phyloP scores from a whole-genome alignment of 2,888 invertebrate species.

The Cylloceria caligata region DNA sequence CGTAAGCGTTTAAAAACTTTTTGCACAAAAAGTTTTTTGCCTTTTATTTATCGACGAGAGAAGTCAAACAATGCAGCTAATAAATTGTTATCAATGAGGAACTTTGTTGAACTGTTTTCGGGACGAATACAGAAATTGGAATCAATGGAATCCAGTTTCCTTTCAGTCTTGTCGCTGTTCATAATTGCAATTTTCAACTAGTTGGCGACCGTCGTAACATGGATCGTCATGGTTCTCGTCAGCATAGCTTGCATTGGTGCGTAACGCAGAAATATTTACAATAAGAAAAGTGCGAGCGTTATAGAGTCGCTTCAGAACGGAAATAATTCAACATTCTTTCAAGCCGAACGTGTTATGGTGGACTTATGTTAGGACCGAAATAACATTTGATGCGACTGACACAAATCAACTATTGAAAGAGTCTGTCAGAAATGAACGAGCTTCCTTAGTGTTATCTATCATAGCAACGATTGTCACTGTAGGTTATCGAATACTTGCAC shows the following conservation, averaged over 20 bases:
- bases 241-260: conserved; percentile 90
- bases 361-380: conserved; percentile 92
- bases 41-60: no score
- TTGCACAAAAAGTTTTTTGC: no score
- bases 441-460: conserved; percentile 94
- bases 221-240: conserved; percentile 94
- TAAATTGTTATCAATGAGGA: no score
- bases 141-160: no score
- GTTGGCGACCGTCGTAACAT: conserved; percentile 93
- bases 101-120: no score
- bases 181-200: conserved; percentile 94
- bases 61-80: no score
- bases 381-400: conserved; percentile 87
- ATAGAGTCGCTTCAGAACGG: not conserved
- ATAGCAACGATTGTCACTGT: conserved; percentile 95
- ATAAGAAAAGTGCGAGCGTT: no score
- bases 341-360: conserved; percentile 94
- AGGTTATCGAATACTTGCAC: conserved; percentile 82
- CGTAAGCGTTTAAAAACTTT: no score
- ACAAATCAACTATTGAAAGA: conserved; percentile 88
- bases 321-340: conserved; percentile 53
- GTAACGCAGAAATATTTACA: no score
- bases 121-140: no score
- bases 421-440: conserved; percentile 93
- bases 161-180: conserved; percentile 91